phyloP scores from a whole-genome alignment of 2,888 invertebrate species.

The Leuctra nigra region DNA sequence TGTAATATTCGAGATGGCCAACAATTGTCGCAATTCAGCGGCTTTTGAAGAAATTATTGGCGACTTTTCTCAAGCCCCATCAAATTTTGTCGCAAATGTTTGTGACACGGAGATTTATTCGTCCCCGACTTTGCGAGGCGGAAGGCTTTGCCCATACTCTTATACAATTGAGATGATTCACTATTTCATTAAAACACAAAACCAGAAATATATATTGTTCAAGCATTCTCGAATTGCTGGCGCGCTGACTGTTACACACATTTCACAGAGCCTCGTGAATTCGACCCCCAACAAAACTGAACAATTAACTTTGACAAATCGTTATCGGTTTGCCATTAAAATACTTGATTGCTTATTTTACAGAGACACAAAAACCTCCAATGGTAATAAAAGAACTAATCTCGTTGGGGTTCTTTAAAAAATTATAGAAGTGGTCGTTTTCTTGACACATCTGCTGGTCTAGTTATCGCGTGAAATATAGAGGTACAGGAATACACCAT shows the following conservation, averaged over 20 bases:
- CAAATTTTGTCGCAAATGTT: constrained; percentile 1
- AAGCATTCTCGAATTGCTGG: too few species aligned
- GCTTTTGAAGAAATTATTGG: constrained; percentile 13
- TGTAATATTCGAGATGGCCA: background rate
- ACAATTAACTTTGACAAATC: constrained; percentile 2
- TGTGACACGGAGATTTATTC: constrained; percentile 3
- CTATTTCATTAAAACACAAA: constrained; percentile 1
- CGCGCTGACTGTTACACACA: too few species aligned
- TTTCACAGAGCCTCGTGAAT: background rate
- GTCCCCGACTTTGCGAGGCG: too few species aligned
- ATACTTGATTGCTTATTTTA: background rate
- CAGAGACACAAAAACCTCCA: too few species aligned
- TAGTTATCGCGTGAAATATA: too few species aligned
- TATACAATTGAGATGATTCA: background rate
- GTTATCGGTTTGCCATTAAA: background rate
- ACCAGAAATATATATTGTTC: too few species aligned
- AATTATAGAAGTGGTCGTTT: too few species aligned
- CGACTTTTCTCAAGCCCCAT: constrained; percentile 12
- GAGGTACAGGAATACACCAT: too few species aligned
- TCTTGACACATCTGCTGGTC: too few species aligned
- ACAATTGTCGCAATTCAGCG: constrained; percentile 18
- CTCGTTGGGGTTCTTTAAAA: too few species aligned
- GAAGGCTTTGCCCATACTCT: background rate
- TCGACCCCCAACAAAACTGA: background rate
- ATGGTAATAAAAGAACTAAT: too few species aligned